Evolutionary conservation across 2,113 vertebrate genomes (phyloP).

Genomic region (Pholis gunnellus): DNA sequence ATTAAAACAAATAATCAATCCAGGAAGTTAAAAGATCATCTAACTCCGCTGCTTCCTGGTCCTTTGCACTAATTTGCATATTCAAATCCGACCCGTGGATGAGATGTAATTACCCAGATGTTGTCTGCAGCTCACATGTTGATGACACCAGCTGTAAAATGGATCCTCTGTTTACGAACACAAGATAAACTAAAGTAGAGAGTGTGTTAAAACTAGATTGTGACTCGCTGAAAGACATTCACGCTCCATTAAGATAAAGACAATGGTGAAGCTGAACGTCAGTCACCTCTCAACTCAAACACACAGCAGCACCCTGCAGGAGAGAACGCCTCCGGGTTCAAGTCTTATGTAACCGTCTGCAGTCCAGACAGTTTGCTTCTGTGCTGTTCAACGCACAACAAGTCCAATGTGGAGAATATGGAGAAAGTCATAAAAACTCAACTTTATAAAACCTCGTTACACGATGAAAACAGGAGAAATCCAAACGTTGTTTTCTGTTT

Average conservation of each 20-base stretch:
- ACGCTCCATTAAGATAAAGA: background rate
- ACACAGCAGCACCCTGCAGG: background rate
- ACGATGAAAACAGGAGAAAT: background rate
- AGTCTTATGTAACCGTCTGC: conserved; percentile 28
- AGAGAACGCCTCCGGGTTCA: conserved; percentile 33
- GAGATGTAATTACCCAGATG: too few species aligned
- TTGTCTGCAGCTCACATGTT: too few species aligned
- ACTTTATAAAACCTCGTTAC: background rate
- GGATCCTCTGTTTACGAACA: too few species aligned
- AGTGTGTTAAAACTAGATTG: background rate
- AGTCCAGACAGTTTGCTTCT: conserved; percentile 27
- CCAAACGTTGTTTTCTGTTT: too few species aligned
- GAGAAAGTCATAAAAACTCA: conserved; percentile 12
- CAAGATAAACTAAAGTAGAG: background rate
- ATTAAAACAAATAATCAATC: too few species aligned
- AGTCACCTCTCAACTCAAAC: background rate
- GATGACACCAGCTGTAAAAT: too few species aligned
- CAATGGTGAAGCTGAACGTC: background rate
- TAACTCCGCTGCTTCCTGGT: too few species aligned
- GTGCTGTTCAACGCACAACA: conserved; percentile 36
- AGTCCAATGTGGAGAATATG: conserved; percentile 3
- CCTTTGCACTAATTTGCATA: too few species aligned
- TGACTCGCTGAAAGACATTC: fast-evolving
- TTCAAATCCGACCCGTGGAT: too few species aligned
- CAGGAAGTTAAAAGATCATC: too few species aligned